Evolutionary conservation across 2,888 invertebrate species (phyloP).

Genomic region (Macaria liturata): DNA sequence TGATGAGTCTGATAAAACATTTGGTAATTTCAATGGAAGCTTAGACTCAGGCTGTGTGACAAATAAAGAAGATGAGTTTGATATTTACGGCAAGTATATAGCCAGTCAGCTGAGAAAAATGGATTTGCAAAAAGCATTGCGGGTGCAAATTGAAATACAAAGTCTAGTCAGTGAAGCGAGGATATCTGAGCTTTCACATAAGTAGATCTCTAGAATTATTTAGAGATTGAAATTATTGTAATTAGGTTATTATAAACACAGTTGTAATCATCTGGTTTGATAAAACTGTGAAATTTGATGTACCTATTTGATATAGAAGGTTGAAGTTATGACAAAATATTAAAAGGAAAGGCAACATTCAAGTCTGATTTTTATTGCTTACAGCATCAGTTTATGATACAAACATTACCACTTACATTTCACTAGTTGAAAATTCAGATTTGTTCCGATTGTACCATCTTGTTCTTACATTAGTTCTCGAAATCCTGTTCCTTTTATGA

Average conservation of each 20-base stretch:
- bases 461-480: constrained; percentile 40
- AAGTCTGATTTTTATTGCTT: constrained; percentile 80
- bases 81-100: constrained; percentile 73
- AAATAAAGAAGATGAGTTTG: constrained; percentile 70
- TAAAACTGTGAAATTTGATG: no score
- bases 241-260: no score
- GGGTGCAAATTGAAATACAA: constrained; percentile 69
- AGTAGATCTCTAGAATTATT: constrained; percentile 9
- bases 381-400: constrained; percentile 78
- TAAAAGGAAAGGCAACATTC: constrained; percentile 49
- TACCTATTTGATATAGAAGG: background rate
- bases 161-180: constrained; percentile 68
- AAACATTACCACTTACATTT: constrained; percentile 75
- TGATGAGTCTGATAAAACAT: constrained; percentile 51
- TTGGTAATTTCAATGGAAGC: constrained; percentile 36
- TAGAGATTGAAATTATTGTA: background rate
- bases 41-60: constrained; percentile 44
- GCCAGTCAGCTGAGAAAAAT: constrained; percentile 72
- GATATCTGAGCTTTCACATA: constrained; percentile 51
- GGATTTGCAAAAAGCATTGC: constrained; percentile 63
- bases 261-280: no score
- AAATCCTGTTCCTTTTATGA: constrained; percentile 41
- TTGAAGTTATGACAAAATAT: constrained; percentile 12
- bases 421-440: constrained; percentile 72
- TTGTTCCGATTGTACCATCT: constrained; percentile 61